Evolutionary conservation across 2,113 vertebrate species (phyloP), one percentile per base, ranked within the genome.

Genomic region (Orientallactaga bullata): DNA sequence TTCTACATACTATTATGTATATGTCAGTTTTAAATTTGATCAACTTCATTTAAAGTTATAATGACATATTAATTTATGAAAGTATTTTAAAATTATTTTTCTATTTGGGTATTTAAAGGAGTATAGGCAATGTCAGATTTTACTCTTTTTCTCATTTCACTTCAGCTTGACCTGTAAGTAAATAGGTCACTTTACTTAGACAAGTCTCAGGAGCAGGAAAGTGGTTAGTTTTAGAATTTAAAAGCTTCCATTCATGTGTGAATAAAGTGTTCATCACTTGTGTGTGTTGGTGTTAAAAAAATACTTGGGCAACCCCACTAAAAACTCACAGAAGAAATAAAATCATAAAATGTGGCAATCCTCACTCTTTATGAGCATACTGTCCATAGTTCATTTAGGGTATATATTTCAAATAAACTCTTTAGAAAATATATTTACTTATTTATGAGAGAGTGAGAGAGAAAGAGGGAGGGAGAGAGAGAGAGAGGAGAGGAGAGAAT

Each of bases 401-500:
- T 65, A 11, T 60, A 12, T 69, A 72, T 92, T 80, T 88, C 66
- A 94, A 79, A 92, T 21, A 85, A 4, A 63, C 20, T 90, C 73
- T 76, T 26, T 47, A 6, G 8, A 47, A 47, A 47, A 47, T 47
- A 47, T 47, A 47, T 47, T 47, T 47, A 47, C 8, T 47, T 47
- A 47, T 47, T 47, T 47, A 47, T 47, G 42, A 47, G 42, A 6
- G 42, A 47, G 42, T 47, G 42, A 47, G 42, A 47, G 42, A 47
- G 42, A 47, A 47, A 47, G 42, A 47, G 42, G 42, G 42, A 47
- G 42, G 8, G 42, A 47, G 8, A 47, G 42, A 47, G 42, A 47
- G 42, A 47, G 5, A 47, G 42, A 47, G 42, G 42, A 47, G 42
- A 47, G 42, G 42, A 47, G 42, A 47, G 42, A 47, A 47, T 47